phyloP scores from a whole-genome alignment of 2,888 invertebrate genomes.

The Thysanoteuthis rhombus region DNA sequence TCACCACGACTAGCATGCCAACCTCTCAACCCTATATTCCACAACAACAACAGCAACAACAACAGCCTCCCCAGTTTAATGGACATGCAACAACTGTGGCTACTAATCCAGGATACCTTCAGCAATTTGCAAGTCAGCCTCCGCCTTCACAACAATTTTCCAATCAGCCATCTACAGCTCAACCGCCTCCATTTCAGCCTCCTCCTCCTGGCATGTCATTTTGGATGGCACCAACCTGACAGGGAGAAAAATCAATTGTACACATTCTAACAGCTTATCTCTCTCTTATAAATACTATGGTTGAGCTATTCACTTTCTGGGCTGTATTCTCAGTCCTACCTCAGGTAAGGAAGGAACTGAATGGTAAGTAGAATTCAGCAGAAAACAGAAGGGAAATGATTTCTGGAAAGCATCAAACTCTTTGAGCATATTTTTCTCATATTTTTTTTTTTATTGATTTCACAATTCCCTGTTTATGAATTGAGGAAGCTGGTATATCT shows the following conservation, averaged over 20 bases:
- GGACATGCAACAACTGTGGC: conserved; percentile 20
- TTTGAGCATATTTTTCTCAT: background rate
- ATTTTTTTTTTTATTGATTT: background rate
- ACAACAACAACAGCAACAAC: background rate
- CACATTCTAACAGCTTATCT: background rate
- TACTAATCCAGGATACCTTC: background rate
- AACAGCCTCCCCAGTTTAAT: background rate
- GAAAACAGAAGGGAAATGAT: background rate
- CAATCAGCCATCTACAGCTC: conserved; percentile 21
- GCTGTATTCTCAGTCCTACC: background rate
- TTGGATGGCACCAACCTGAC: conserved; percentile 28
- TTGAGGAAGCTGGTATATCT: background rate
- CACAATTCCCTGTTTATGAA: background rate
- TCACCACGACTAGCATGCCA: conserved; percentile 15
- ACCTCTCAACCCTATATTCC: conserved; percentile 13
- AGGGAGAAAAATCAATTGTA: background rate
- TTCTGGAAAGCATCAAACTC: background rate
- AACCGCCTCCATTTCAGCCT: conserved; percentile 22
- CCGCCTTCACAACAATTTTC: conserved; percentile 27
- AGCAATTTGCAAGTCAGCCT: conserved; percentile 25
- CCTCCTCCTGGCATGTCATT: conserved; percentile 27
- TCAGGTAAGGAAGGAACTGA: background rate
- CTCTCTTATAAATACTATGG: background rate
- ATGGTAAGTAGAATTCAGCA: background rate
- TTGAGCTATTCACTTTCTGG: background rate